Base-by-base conservation (phyloP, 2,113 vertebrate species). In the Chloebia gouldiae region DNA sequence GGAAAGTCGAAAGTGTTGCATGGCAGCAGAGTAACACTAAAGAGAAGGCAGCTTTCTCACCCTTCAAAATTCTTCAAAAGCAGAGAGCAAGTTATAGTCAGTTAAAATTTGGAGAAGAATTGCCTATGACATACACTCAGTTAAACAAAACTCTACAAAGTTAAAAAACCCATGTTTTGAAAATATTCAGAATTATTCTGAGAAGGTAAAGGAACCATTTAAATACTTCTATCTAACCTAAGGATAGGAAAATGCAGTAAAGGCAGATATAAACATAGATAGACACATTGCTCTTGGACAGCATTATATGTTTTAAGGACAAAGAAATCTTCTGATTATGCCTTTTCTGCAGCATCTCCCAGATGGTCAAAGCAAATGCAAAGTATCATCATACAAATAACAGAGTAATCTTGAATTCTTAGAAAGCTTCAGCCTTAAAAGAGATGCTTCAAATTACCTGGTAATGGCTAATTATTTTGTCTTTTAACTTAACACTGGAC, bases 31-130 rank as follows among this genome's bases (percentile, higher is more conserved):
- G 44, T 75, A 50, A 63, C 39, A 71, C 51, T 81, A 23, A 56
- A 77, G 23, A 83, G 54, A 47, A 93, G 47, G 37, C 47, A 94
- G 66, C 16, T 78, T 71, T 88, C 31, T 25, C 28, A 86, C n/a
- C 51, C 60, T 51, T 92, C 78, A 88, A 68, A 94, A 93, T 65
- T 86, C 81, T 59, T 85, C 47, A 88, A 70, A 81, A 88, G 85
- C 45, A 88, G 39, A 66, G 9, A 85, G 20, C 10, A 86, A 77
- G 39, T 90, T 87, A 72, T 33, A 81, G 44, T 72, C 54, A 64
- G 24, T 85, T 79, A 69, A 87, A 69, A 80, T 8, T 7, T 80
- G 22, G 92, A 80, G 71, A 82, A 35, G 13, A 76, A 94, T 3
- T 88, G 76, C 23, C 22, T 56, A 21, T 81, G 82, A 95, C 89